These are phyloP conservation scores for Siniperca scherzeri DNA, from an alignment of 2,797 vertebrate genomes.

Conservation along the genomic window DNA sequence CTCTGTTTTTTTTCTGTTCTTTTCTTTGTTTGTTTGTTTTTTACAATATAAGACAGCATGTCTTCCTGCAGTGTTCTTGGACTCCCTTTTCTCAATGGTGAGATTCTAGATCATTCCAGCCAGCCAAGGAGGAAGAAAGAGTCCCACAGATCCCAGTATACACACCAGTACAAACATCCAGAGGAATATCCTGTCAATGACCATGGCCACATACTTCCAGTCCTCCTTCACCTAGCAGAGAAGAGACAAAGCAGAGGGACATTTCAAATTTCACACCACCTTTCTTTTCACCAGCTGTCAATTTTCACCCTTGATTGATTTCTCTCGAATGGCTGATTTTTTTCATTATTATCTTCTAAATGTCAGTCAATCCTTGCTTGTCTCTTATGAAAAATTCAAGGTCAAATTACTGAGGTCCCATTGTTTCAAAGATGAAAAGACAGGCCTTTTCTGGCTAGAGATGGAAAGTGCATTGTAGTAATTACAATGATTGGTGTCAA, in stretches of 20 bases:
- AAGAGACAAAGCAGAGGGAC: constrained; percentile 58
- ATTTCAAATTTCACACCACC: constrained; percentile 61
- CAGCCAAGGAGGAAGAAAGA: constrained; percentile 95
- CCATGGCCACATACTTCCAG: constrained; percentile 97
- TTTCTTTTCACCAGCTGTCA: constrained; percentile 69
- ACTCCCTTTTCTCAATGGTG: neutral
- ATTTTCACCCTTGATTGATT: constrained; percentile 77
- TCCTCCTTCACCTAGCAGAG: constrained; percentile 92
- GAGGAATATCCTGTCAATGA: constrained; percentile 96
- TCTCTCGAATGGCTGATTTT: constrained; percentile 73
- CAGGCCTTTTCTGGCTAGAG: constrained; percentile 10
- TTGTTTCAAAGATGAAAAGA: constrained; percentile 34
- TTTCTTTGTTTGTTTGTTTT: constrained; percentile 17
- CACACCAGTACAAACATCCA: constrained; percentile 97
- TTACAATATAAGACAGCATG: constrained; percentile 31
- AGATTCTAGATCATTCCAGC: constrained; percentile 93
- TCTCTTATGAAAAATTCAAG: constrained; percentile 70
- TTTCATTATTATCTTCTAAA: constrained; percentile 74
- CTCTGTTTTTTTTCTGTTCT: constrained; percentile 11
- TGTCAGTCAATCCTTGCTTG: constrained; percentile 69
- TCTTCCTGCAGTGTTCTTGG: constrained; percentile 30
- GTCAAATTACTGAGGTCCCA: constrained; percentile 58
- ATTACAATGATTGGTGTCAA: constrained; percentile 26
- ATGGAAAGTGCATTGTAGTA: constrained; percentile 19
- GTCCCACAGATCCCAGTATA: constrained; percentile 93